Percentiles rank a stretch among this genome's conserved stretches.
phyloP scores from a whole-genome alignment of 2,797 vertebrate species.

The Tiaroga cobitis region DNA sequence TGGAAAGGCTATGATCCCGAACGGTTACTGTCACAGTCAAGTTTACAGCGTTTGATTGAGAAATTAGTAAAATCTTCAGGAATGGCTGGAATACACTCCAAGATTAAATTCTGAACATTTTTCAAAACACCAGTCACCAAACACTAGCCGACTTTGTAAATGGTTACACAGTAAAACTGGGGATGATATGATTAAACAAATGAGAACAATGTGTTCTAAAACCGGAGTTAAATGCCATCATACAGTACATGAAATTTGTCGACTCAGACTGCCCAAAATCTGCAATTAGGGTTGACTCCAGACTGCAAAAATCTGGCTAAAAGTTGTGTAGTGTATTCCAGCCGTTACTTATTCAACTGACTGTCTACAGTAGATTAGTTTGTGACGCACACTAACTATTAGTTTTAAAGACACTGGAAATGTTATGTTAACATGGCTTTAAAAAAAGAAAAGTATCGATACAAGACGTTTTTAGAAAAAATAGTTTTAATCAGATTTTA shows the following conservation, averaged over 20 bases:
- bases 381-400: background rate
- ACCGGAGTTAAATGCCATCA: background rate
- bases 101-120: background rate
- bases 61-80: background rate
- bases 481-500: slow-evolving; percentile 75
- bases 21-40: background rate
- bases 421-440: background rate
- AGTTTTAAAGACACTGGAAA: background rate
- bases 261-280: too few species aligned
- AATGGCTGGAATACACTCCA: background rate
- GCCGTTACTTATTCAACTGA: background rate
- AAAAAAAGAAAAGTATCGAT: background rate
- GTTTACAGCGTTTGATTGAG: background rate
- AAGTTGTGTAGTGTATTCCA: background rate
- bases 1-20: background rate
- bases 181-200: background rate
- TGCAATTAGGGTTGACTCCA: background rate
- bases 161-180: background rate
- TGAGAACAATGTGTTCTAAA: background rate
- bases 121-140: background rate
- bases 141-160: background rate
- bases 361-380: background rate
- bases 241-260: background rate
- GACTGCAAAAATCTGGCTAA: background rate
- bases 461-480: slow-evolving; percentile 69